Evolutionary conservation across 92 coral and sea anemone species (phyloP).

Genomic region (Parazoanthus atlanticus): DNA sequence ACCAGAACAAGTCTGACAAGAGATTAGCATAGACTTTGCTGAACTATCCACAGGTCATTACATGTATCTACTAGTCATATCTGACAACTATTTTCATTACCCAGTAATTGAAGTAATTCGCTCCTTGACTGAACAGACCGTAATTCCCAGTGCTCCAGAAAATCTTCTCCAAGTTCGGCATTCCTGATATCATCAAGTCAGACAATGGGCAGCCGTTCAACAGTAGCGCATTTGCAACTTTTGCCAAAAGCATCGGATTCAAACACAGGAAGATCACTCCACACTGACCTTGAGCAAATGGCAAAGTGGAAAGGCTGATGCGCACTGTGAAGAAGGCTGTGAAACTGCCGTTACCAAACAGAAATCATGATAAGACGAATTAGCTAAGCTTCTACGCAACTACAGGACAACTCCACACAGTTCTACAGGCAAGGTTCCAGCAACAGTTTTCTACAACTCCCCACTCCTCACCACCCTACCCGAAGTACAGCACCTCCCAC

Average conservation of each 20-base stretch:
- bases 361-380: conserved; percentile 15
- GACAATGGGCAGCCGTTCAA: too few relatives aligned
- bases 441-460: conserved; percentile 12
- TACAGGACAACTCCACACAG: conserved; percentile 35
- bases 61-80: background rate
- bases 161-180: too few relatives aligned
- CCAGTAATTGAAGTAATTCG: too few relatives aligned
- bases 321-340: conserved; percentile 34
- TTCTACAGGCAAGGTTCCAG: conserved; percentile 26
- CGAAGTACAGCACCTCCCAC: too few relatives aligned
- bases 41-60: conserved; percentile 22
- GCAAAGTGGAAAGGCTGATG: conserved; percentile 28
- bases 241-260: conserved; percentile 21
- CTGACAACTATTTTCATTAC: too few relatives aligned
- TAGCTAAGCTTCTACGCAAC: conserved; percentile 1
- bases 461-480: background rate
- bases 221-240: background rate
- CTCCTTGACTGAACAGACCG: too few relatives aligned
- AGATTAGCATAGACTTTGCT: conserved; percentile 37
- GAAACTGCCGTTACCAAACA: background rate
- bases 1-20: conserved; percentile 14
- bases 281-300: conserved; percentile 27
- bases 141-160: too few relatives aligned
- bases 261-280: conserved; percentile 26
- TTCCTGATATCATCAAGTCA: too few relatives aligned